phyloP scores from a whole-genome alignment of 2,888 invertebrate genomes.

The Cryptosula pallasiana region DNA sequence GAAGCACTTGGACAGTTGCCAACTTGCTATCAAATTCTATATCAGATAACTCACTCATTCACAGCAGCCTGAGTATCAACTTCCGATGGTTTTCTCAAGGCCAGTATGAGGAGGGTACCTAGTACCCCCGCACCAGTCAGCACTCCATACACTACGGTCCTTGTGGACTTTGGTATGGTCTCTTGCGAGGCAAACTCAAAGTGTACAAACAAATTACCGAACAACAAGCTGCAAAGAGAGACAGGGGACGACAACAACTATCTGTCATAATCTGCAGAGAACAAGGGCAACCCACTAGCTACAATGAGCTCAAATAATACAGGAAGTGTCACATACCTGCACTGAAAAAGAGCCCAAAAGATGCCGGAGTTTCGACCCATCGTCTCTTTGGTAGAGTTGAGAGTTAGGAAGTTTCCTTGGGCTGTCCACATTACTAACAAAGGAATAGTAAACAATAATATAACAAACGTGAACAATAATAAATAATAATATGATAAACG shows the following conservation, averaged over 20 bases:
- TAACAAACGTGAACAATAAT: no score
- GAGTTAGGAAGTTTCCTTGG: slow-evolving; percentile 83
- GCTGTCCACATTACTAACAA: slow-evolving; percentile 88
- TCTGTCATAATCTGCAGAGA: no score
- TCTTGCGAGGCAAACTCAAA: slow-evolving; percentile 78
- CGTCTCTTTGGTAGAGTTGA: slow-evolving; percentile 80
- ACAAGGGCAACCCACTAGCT: no score
- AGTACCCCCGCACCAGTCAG: slow-evolving; percentile 67
- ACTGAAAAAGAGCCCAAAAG: slow-evolving; percentile 94
- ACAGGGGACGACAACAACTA: no score
- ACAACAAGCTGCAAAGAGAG: slow-evolving; percentile 70
- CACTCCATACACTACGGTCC: slow-evolving; percentile 75
- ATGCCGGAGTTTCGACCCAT: slow-evolving; percentile 90
- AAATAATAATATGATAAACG: no score
- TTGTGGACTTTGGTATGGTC: slow-evolving; percentile 64
- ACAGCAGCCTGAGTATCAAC: slow-evolving; percentile 26
- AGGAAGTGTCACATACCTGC: slow-evolving; percentile 71
- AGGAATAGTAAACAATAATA: no score
- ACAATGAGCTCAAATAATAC: no score
- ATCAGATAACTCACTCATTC: not conserved
- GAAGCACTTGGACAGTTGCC: no score
- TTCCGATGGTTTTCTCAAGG: slow-evolving; percentile 39
- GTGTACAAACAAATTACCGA: slow-evolving; percentile 91
- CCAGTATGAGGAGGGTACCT: slow-evolving; percentile 57
- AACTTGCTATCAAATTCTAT: no score